These are phyloP conservation scores for Chloromyia formosa DNA, from an alignment of 2,888 invertebrate genomes.

Conservation along the genomic window DNA sequence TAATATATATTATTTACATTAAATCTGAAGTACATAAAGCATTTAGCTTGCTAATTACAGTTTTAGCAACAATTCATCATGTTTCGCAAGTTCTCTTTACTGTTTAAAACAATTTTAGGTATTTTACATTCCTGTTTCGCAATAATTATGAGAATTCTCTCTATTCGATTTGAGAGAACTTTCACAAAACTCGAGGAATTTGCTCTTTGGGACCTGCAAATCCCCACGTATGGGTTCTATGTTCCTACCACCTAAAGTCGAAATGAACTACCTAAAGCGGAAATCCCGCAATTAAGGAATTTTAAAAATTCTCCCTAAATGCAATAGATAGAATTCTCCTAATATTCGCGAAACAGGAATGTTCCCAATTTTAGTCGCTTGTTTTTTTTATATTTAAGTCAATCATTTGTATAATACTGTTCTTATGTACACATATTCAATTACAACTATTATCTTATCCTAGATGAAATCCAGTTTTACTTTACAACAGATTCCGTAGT, in stretches of 20 bases:
- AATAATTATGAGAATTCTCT: too few relatives aligned
- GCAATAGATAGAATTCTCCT: too few relatives aligned
- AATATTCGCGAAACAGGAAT: too few relatives aligned
- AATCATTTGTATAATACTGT: slow-evolving; percentile 30
- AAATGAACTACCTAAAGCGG: too few relatives aligned
- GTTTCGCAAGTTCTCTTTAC: slow-evolving; percentile 18
- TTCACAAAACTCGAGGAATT: too few relatives aligned
- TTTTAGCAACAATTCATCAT: slow-evolving; percentile 35
- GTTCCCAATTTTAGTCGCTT: slow-evolving; percentile 8
- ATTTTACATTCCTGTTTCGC: too few relatives aligned
- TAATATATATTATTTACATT: slow-evolving; percentile 41
- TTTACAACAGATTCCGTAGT: slow-evolving; percentile 40
- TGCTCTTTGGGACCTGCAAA: too few relatives aligned
- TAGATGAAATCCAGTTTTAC: slow-evolving; percentile 37
- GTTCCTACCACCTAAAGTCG: too few relatives aligned
- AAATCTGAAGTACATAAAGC: slow-evolving; percentile 40
- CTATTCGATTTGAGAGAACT: too few relatives aligned
- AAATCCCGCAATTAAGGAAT: too few relatives aligned
- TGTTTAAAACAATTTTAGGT: slow-evolving; percentile 31
- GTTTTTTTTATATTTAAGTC: slow-evolving; percentile 11
- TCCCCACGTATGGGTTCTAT: too few relatives aligned
- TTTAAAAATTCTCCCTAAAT: too few relatives aligned
- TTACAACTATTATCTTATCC: slow-evolving; percentile 30
- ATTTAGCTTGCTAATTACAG: slow-evolving; percentile 37
- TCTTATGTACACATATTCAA: slow-evolving; percentile 41